Conservation (phyloP, 2,888 invertebrate genomes). For the Pyralis farinalis region DNA sequence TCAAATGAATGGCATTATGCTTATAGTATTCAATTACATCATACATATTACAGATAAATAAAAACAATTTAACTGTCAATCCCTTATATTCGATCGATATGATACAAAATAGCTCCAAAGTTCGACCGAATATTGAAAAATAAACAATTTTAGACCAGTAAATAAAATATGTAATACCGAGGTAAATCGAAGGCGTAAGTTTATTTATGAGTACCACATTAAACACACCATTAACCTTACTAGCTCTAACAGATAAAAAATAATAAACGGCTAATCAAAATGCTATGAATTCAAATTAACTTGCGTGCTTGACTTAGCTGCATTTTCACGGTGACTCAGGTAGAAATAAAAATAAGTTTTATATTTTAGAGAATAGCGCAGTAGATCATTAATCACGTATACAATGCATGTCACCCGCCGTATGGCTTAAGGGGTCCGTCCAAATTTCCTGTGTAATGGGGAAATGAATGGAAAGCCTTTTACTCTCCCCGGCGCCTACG, state of each 20-base stretch:
- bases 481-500: constrained; percentile 21
- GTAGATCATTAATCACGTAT: constrained; percentile 70
- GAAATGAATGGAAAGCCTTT: constrained; percentile 67
- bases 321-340: constrained; percentile 17
- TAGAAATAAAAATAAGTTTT: constrained; percentile 31
- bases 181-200: background rate
- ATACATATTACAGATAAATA: too few species aligned
- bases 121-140: too few species aligned
- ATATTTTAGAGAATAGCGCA: constrained; percentile 58
- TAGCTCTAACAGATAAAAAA: constrained; percentile 5
- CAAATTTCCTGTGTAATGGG: constrained; percentile 66
- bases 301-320: constrained; percentile 15
- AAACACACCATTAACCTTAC: constrained; percentile 5
- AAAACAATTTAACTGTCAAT: too few species aligned
- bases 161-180: too few species aligned
- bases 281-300: constrained; percentile 12
- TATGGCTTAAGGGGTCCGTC: constrained; percentile 59
- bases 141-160: too few species aligned
- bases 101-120: too few species aligned
- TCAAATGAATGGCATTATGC: too few species aligned
- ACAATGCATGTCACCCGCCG: constrained; percentile 74
- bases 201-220: background rate
- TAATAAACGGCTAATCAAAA: constrained; percentile 5
- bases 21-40: too few species aligned
- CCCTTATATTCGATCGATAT: too few species aligned